Base-by-base conservation (phyloP, 2,797 vertebrate genomes). In the Spinibarbus caldwelli region DNA sequence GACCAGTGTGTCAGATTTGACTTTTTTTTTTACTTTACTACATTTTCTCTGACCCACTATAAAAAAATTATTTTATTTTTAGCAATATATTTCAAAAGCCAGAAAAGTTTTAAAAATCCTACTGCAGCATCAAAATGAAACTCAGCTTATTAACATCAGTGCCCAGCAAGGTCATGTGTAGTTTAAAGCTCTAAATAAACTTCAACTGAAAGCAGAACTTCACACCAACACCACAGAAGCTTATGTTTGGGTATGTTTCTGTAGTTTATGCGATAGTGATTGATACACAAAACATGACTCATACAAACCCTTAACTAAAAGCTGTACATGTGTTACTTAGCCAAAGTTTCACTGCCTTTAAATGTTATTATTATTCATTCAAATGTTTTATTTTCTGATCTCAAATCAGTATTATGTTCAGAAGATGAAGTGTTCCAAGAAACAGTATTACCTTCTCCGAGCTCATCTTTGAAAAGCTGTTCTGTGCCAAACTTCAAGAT, bases 401-500 rank as follows among this genome's bases (percentile, higher is more conserved):
- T 43, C 77, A 78, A 64, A 31, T 31, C 17, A 78, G 43, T 5
- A 4, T 64, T 3, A 8, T 19, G 57, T 23, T 45, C 6, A 64
- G n/a, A 79, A 64, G 36, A 78, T 62, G 8, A 68, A 81, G 5
- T 26, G n/a, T 29, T 67, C 0, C 0, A 8, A 41, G 38, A 71
- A 81, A 21, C n/a, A n/a, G n/a, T n/a, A n/a, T n/a, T n/a, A n/a
- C 89, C 88, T 68, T 90, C 89, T 83, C 96, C 97, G 3, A 96
- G 78, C 91, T 99, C 98, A 90, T 98, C 96, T 91, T 99, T 99
- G 90, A 99, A 99, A 66, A 99, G 94, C 79, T 98, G 96, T 91
- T 99, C 98, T 8, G 98, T 99, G 88, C 98, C 98, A 91, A 99
- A 99, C 91, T 99, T 99, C 77, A 99, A 96, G 92, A 99, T 99